These are phyloP conservation scores for Habrosyne pyritoides DNA, from an alignment of 2,888 invertebrate species.

Conservation along the genomic window DNA sequence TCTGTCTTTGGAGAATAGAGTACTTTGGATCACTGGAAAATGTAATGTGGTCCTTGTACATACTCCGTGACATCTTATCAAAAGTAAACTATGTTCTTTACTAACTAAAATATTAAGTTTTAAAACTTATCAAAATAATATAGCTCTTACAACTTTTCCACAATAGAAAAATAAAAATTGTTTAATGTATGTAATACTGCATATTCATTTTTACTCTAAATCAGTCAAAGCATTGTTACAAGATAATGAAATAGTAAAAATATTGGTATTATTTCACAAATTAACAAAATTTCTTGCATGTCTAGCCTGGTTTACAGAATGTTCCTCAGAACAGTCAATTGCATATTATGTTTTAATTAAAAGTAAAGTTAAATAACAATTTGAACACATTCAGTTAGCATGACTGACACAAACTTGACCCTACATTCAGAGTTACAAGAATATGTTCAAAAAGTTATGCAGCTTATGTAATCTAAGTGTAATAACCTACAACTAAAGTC, in stretches of 20 bases:
- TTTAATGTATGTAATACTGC: conserved; percentile 77
- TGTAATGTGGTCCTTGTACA: conserved; percentile 35
- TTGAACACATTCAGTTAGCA: conserved; percentile 59
- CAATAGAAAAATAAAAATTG: conserved; percentile 77
- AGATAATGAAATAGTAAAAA: conserved; percentile 58
- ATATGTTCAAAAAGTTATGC: conserved; percentile 62
- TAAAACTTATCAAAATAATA: conserved; percentile 77
- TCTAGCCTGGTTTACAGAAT: conserved; percentile 50
- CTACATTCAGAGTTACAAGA: conserved; percentile 13
- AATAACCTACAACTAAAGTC: conserved; percentile 72
- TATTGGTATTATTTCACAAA: conserved; percentile 42
- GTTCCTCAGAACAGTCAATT: conserved; percentile 47
- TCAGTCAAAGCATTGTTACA: conserved; percentile 76
- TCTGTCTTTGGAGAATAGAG: conserved; percentile 65
- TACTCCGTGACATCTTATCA: conserved; percentile 51
- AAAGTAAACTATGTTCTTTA: conserved; percentile 45
- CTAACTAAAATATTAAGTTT: conserved; percentile 54
- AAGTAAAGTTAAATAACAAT: conserved; percentile 46
- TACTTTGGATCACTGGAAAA: conserved; percentile 58
- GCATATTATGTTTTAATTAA: conserved; percentile 30
- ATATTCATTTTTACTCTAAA: conserved; percentile 76
- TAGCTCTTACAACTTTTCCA: conserved; percentile 65
- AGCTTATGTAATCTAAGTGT: conserved; percentile 57
- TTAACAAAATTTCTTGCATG: conserved; percentile 41
- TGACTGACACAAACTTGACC: conserved; percentile 6